Base-by-base conservation (phyloP, 2,888 invertebrate genomes). In the Cataglyphis cursor region DNA sequence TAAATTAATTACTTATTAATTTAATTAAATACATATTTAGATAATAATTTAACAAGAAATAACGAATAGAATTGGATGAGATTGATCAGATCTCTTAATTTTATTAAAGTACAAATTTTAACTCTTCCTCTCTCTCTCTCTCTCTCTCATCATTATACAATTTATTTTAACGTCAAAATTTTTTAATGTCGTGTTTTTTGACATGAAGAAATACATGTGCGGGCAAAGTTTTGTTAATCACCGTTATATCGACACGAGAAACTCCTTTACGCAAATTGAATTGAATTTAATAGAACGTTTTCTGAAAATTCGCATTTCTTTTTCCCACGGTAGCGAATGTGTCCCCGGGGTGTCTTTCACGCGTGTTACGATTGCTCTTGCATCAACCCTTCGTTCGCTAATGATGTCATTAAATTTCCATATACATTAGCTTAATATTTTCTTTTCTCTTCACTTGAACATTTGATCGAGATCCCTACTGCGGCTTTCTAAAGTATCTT, bases 271-370 rank as follows among this genome's bases (percentile, higher is more conserved):
- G 54, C 15, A 24, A 51, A 51, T 83, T 59, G 21, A 31, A 41
- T 54, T 24, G 38, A 73, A 81, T 66, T 72, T n/a, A 68, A 80
- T 64, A 68, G 38, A 66, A 66, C 35, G 15, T 31, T 83, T 59
- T 41, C n/a, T 82, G 68, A 84, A 84, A 75, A 76, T 80, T 51
- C 64, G 28, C 35, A 38, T 12, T 65, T 44, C 31, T 59, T 65
- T 90, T 90, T 90, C 90, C 90, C 90, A 90, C 89, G 88, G 21
- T 64, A 73, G 59, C 62, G 68, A 66, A 54, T 28, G 24, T 8
- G 57, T 87, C 90, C 88, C 90, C 65, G 76, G 90, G 83, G 90
- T 59, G 75, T 48, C 41, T 83, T 85, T 70, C 59, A 85, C 88
- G 82, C 86, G 86, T 82, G 86, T 81, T 68, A 81, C 74, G n/a